Percentiles rank a stretch among this genome's conserved stretches.
Conservation (phyloP, 2,888 invertebrate genomes). For the Eurois occulta region DNA sequence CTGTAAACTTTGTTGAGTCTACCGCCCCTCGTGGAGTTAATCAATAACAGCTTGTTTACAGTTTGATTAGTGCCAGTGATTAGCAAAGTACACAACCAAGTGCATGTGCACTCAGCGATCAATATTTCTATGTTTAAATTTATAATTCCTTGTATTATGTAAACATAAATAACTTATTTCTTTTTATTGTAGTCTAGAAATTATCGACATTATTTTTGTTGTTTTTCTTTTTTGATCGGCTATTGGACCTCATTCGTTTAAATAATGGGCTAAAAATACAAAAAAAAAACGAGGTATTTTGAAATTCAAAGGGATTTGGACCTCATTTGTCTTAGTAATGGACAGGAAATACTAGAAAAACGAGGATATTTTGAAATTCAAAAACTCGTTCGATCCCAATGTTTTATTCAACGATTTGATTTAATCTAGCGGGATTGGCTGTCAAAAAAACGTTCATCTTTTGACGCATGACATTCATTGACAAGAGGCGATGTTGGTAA, state of each 20-base stretch:
- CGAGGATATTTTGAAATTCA: constrained; percentile 8
- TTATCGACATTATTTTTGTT: background rate
- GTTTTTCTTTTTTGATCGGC: background rate
- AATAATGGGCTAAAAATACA: background rate
- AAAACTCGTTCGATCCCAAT: constrained; percentile 5
- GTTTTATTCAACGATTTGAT: constrained; percentile 17
- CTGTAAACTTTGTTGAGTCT: constrained; percentile 31
- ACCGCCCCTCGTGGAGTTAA: constrained; percentile 30
- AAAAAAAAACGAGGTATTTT: background rate
- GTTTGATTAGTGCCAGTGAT: constrained; percentile 43
- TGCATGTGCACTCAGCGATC: constrained; percentile 49
- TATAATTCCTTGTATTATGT: constrained; percentile 6
- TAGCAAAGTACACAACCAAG: constrained; percentile 38
- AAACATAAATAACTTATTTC: background rate
- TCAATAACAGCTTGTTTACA: constrained; percentile 54
- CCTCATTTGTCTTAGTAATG: background rate
- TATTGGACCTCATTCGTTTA: background rate
- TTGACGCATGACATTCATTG: background rate
- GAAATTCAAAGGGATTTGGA: constrained; percentile 10
- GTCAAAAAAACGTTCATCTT: constrained; percentile 5
- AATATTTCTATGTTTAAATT: constrained; percentile 41
- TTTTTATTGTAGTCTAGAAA: background rate
- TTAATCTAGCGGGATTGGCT: background rate
- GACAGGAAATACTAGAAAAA: constrained; percentile 4
- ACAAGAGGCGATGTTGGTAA: background rate